phyloP scores from a whole-genome alignment of 2,888 invertebrate species.

The Aphidoletes aphidimyza region DNA sequence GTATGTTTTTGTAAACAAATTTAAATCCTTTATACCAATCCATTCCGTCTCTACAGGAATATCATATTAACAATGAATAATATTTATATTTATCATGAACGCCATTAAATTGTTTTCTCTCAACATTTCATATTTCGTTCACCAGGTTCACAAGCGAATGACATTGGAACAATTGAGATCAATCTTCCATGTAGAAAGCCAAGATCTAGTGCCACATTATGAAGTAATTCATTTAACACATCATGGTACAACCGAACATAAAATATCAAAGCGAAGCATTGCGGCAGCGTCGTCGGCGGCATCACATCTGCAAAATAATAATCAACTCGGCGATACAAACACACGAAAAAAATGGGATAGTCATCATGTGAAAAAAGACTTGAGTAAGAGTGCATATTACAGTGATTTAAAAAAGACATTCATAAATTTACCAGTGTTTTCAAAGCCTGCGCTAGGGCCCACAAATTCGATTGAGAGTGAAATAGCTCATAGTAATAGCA shows the following conservation, averaged over 20 bases:
- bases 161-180: slow-evolving; percentile 81
- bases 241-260: slow-evolving; percentile 66
- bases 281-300: background rate
- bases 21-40: too few relatives aligned
- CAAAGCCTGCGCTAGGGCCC: slow-evolving; percentile 21
- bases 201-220: slow-evolving; percentile 83
- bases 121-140: background rate
- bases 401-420: slow-evolving; percentile 60
- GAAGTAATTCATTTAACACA: slow-evolving; percentile 82
- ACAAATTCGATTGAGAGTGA: slow-evolving; percentile 59
- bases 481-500: slow-evolving; percentile 57
- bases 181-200: slow-evolving; percentile 85
- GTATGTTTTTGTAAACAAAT: too few relatives aligned
- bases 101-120: background rate
- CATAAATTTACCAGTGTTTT: background rate
- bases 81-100: too few relatives aligned
- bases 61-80: too few relatives aligned
- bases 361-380: slow-evolving; percentile 67
- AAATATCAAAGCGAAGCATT: slow-evolving; percentile 59
- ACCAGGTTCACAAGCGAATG: slow-evolving; percentile 90
- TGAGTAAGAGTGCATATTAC: slow-evolving; percentile 66
- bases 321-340: background rate
- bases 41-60: too few relatives aligned
- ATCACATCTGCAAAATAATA: background rate
- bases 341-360: slow-evolving; percentile 57